phyloP scores from a whole-genome alignment of 2,113 vertebrate species.

The Marmota flaviventris region DNA sequence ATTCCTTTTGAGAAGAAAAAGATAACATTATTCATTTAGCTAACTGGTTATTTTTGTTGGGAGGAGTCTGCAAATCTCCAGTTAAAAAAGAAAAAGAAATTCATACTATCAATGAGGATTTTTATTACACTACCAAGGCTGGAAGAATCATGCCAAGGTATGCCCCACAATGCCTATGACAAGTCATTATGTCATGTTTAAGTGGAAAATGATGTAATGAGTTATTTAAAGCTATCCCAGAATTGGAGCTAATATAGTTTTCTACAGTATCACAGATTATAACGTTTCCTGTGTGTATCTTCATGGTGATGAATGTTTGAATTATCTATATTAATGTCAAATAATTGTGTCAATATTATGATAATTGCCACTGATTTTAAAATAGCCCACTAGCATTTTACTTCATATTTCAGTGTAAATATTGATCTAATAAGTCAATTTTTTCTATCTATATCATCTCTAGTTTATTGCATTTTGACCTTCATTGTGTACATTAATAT shows the following conservation, averaged over 20 bases:
- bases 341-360: slow-evolving; percentile 44
- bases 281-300: background rate
- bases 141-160: background rate
- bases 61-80: background rate
- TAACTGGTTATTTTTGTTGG: background rate
- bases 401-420: slow-evolving; percentile 33
- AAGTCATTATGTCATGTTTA: slow-evolving; percentile 50
- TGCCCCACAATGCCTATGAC: background rate
- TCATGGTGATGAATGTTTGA: background rate
- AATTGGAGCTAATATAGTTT: background rate
- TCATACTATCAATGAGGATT: background rate
- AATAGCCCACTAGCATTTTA: slow-evolving; percentile 26
- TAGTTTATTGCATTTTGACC: background rate
- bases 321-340: background rate
- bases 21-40: background rate
- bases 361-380: slow-evolving; percentile 49
- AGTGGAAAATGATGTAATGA: slow-evolving; percentile 35
- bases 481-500: background rate
- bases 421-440: background rate
- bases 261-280: background rate
- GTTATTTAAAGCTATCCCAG: background rate
- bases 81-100: background rate
- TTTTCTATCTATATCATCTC: background rate
- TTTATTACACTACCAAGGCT: background rate
- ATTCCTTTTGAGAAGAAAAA: background rate